Base-by-base conservation (phyloP, 2,888 invertebrate genomes). In the Petrophora chlorosata region DNA sequence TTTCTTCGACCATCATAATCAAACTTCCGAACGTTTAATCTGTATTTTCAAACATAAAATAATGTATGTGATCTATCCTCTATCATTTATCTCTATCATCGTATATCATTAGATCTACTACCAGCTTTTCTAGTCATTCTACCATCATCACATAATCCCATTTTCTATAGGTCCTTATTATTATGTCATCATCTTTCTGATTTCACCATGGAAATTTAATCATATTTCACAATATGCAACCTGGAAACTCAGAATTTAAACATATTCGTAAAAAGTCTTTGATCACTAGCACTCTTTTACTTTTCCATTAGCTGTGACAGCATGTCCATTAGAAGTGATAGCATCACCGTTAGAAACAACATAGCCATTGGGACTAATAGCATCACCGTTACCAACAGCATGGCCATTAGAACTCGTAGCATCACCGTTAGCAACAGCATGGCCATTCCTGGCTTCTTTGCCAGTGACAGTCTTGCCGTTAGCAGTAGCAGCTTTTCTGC, bases 271-370 rank as follows among this genome's bases (percentile, higher is more conserved):
- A 45, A 50, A 53, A 57, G 59, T 66, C 50, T 64, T 51, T 66
- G 15, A 54, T 61, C 43, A 64, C 73, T 85, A 87, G 63, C 79
- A 84, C 41, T 82, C 78, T 70, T 88, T 87, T 44, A 61, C 42
- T 66, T 82, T 79, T 4, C 69, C 78, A 56, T 53, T 59, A 1
- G 45, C 30, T 29, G 29, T 10, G 3, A 43, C 22, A 0, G 23
- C 15, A 15, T 43, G 5, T 3, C 29, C 35, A 23, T 43, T 42
- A 4, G 34, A 26, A 1, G n/a, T 26, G 12, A 9, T 12, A 23
- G 23, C 35, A 8, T 42, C 3, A 3, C 38, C 46, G 4, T 29
- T 17, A n/a, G 4, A n/a, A n/a, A 14, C 19, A 23, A 14, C 19
- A 23, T 47, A 10, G 3, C 33, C 28, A 13, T 46, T 46, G 3